Evolutionary conservation across 2,113 vertebrate genomes (phyloP), one percentile per base, ranked within the genome.

Genomic region (Mugil cephalus): DNA sequence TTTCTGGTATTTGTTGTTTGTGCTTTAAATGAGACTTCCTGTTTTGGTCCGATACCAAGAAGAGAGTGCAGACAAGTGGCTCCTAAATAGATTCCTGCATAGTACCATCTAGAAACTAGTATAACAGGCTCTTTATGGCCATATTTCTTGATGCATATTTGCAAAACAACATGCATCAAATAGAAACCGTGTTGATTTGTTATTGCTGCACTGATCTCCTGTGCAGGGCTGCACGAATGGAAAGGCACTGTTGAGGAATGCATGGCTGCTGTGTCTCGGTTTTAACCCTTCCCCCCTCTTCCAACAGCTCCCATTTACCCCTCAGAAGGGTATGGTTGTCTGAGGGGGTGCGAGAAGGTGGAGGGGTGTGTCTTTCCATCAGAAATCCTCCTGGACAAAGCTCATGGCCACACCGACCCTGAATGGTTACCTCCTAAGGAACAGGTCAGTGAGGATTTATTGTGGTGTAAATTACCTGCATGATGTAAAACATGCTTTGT

Each of bases 401-500:
- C 66, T 38, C 54, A 85, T 52, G 69, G 55, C 11, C 71, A 42
- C 10, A 53, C 30, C 59, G 77, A 89, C 70, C 60, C 64, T 0
- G 43, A 73, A 10, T 56, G 55, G 66, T 70, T 52, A 0, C 68
- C 80, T 12, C 43, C 71, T 4, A 80, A 70, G 35, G 77, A 87
- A 18, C 73, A 84, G 85, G 91, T 93, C 18, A 71, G 90, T 80
- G 40, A 8, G 61, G 19, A 8, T 40, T 48, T 47, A 48, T 15
- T 17, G n/a, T 59, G 63, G 18, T 70, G 70, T 43, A 70, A 48
- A 19, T 64, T 24, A 58, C 9, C 10, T 8, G 6, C 71, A 55
- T 1, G 39, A 18, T 30, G 13, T 12, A 24, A 8, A 39, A 42
- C 14, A 8, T 14, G 2, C 43, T 4, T 39, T 6, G 10, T 18